Evolutionary conservation across 2,113 vertebrate species (phyloP).

Genomic region (Mesitornis unicolor): DNA sequence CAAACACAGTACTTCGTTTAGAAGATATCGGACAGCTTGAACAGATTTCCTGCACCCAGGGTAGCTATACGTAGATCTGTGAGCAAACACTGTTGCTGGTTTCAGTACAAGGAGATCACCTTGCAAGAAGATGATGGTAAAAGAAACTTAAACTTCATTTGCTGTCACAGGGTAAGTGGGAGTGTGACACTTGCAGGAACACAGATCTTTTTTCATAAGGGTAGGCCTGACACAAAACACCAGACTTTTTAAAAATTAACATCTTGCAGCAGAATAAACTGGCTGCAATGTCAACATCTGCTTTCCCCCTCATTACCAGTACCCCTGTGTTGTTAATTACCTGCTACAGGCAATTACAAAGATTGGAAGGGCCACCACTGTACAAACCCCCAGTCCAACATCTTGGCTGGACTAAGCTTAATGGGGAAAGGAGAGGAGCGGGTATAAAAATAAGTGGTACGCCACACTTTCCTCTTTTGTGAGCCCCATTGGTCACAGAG

Average conservation of each 20-base stretch:
- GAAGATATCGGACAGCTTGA: neutral
- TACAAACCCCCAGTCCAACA: neutral
- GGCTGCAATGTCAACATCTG: neutral
- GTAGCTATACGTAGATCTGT: neutral
- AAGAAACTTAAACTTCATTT: neutral
- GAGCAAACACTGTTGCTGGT: neutral
- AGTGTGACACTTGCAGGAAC: neutral
- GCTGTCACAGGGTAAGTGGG: neutral
- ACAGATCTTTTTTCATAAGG: neutral
- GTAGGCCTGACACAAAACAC: neutral
- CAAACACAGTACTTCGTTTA: constrained; percentile 63
- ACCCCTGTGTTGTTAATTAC: neutral
- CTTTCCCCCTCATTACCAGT: neutral
- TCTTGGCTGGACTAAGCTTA: neutral
- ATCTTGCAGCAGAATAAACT: neutral
- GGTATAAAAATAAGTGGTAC: neutral
- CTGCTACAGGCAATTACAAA: neutral
- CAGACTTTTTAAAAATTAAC: neutral
- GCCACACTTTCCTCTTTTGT: neutral
- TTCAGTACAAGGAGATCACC: neutral
- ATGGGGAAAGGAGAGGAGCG: neutral
- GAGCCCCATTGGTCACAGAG: neutral
- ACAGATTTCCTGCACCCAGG: neutral
- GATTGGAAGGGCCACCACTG: neutral
- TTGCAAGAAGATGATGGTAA: neutral